phyloP scores from a whole-genome alignment of 2,888 invertebrate genomes.

The Kuschelorhynchus macadamiae region DNA sequence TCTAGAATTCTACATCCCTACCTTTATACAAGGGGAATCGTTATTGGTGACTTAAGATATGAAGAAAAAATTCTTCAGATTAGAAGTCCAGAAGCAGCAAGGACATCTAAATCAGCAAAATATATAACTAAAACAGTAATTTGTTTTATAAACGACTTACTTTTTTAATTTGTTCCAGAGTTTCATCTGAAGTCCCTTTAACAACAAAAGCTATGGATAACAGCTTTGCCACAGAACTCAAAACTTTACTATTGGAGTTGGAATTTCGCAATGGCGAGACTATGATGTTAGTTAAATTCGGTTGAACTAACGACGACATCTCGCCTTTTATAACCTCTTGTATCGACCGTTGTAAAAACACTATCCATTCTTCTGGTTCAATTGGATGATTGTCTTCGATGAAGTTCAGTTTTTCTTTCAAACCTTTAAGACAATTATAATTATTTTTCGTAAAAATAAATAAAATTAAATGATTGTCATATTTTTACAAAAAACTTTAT shows the following conservation, averaged over 20 bases:
- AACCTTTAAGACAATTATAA: slow-evolving; percentile 39
- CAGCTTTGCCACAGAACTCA: slow-evolving; percentile 76
- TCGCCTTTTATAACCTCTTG: slow-evolving; percentile 87
- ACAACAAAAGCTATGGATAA: slow-evolving; percentile 77
- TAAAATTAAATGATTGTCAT: no score
- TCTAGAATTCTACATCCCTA: no score
- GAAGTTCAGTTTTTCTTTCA: slow-evolving; percentile 56
- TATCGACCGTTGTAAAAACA: slow-evolving; percentile 84
- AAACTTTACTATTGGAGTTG: slow-evolving; percentile 74
- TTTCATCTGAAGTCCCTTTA: slow-evolving; percentile 66
- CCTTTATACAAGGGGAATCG: no score
- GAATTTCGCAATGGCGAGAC: slow-evolving; percentile 77
- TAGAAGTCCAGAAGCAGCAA: no score
- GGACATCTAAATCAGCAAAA: no score
- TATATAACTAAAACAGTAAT: no score
- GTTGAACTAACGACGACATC: slow-evolving; percentile 80
- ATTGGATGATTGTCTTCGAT: slow-evolving; percentile 73
- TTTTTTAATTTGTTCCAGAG: slow-evolving; percentile 70
- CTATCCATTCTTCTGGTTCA: slow-evolving; percentile 90
- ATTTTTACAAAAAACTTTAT: no score
- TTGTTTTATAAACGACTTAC: slow-evolving; percentile 59
- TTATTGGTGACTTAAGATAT: no score
- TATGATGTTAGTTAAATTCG: slow-evolving; percentile 73
- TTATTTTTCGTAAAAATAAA: not conserved
- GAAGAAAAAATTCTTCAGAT: no score